Conservation (phyloP, 2,113 vertebrate genomes). For the Leptosomus discolor region DNA sequence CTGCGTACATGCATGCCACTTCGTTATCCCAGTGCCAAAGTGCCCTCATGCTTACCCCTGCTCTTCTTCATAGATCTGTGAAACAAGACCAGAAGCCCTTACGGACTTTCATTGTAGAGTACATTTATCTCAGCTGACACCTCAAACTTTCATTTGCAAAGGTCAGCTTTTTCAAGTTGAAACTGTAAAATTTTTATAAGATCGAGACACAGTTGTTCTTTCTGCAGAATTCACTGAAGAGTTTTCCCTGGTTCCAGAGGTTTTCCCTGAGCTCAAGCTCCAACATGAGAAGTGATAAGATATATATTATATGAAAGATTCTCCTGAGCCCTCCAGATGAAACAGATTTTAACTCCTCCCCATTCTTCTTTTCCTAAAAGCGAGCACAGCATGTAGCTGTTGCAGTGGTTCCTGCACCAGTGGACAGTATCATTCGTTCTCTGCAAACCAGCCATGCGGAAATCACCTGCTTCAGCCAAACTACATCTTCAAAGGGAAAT, state of each 20-base stretch:
- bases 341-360: not conserved
- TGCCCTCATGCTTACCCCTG: not conserved
- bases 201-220: not conserved
- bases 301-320: not conserved
- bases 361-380: not conserved
- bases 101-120: fast-evolving
- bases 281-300: not conserved
- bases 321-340: not conserved
- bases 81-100: not conserved
- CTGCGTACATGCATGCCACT: fast-evolving
- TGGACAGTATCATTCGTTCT: not conserved
- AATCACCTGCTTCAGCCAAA: not conserved
- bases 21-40: not conserved
- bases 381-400: fast-evolving
- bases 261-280: not conserved
- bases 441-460: not conserved
- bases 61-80: not conserved
- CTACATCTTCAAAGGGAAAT: not conserved
- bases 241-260: not conserved
- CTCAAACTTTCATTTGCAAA: not conserved
- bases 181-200: not conserved
- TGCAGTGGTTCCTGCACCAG: not conserved
- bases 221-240: not conserved
- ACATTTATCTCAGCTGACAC: not conserved
- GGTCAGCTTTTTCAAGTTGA: not conserved